These are phyloP conservation scores for Pomphorhynchus laevis DNA, from an alignment of 1,140 invertebrate genomes.

Conservation along the genomic window DNA sequence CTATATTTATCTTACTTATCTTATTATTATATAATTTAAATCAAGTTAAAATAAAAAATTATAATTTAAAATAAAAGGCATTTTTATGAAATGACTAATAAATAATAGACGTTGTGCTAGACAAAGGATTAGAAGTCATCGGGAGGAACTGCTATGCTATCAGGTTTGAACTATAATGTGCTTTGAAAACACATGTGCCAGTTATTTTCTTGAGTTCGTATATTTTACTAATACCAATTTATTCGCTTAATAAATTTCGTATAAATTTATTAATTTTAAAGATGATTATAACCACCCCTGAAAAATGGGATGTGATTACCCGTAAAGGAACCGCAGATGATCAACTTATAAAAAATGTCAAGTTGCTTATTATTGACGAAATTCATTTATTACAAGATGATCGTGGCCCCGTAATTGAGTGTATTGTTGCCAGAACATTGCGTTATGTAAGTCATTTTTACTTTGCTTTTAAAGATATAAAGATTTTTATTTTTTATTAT, in stretches of 20 bases:
- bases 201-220: neutral
- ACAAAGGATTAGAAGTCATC: too few species aligned
- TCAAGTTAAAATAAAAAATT: too few species aligned
- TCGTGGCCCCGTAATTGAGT: slow-evolving; percentile 78
- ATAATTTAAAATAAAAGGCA: too few species aligned
- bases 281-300: slow-evolving; percentile 91
- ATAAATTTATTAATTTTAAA: too few species aligned
- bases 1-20: too few species aligned
- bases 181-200: neutral
- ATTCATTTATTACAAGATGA: slow-evolving; percentile 86
- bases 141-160: too few species aligned
- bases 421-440: slow-evolving; percentile 64
- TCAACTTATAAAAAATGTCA: slow-evolving; percentile 49
- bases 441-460: slow-evolving; percentile 28
- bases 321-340: slow-evolving; percentile 64
- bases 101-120: too few species aligned
- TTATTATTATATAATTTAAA: too few species aligned
- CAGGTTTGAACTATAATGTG: too few species aligned
- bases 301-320: slow-evolving; percentile 98
- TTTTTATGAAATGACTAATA: too few species aligned
- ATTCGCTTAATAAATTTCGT: neutral
- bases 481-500: neutral
- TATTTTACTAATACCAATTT: neutral
- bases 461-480: neutral
- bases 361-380: slow-evolving; percentile 82